Conservation (phyloP, 1,140 invertebrate genomes). For the Grapholita molesta region DNA sequence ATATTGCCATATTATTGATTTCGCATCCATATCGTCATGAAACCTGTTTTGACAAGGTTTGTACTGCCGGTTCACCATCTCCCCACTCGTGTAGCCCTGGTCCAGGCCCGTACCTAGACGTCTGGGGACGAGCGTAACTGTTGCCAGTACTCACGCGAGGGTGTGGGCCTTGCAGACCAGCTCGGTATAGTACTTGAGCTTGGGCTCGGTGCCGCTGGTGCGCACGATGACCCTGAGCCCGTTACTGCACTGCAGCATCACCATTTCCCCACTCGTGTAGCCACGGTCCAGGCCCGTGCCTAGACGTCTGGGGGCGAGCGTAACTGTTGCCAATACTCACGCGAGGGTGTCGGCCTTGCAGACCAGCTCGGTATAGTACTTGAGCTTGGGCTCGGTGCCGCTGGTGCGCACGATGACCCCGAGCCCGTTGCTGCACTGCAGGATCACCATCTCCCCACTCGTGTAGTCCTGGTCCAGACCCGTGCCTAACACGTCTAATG, state of each 20-base stretch:
- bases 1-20: no score
- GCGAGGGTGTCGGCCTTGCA: constrained; percentile 75
- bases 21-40: no score
- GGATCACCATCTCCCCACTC: constrained; percentile 97
- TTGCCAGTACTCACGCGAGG: constrained; percentile 23
- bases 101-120: no score
- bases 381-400: constrained; percentile 99
- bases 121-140: no score
- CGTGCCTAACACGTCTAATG: constrained; percentile 56
- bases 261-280: constrained; percentile 90
- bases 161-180: constrained; percentile 83
- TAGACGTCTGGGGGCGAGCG: constrained; percentile 36
- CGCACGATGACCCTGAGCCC: constrained; percentile 92
- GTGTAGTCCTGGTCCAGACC: constrained; percentile 64
- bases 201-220: constrained; percentile 99
- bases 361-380: constrained; percentile 97
- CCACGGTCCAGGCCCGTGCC: constrained; percentile 67
- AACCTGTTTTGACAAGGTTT: no score
- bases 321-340: constrained; percentile 25
- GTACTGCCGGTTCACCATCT: constrained; percentile 99
- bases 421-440: constrained; percentile 93
- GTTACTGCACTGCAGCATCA: constrained; percentile 96
- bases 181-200: constrained; percentile 98
- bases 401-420: constrained; percentile 95
- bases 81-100: constrained; percentile 78